Percentiles rank a stretch among this genome's conserved stretches.
Conservation (phyloP, 2,888 invertebrate species). For the Fragum whitleyi region DNA sequence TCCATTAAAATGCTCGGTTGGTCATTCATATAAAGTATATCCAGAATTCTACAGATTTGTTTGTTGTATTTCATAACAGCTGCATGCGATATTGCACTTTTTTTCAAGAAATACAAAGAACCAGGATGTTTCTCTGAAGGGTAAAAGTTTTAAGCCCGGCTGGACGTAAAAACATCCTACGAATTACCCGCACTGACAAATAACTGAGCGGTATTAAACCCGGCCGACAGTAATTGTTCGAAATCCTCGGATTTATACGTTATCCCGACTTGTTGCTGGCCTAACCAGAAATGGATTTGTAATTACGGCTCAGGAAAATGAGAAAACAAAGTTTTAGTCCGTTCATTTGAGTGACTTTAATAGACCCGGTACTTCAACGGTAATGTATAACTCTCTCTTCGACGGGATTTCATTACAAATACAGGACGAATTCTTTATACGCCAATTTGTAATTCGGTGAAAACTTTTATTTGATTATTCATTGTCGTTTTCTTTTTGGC, state of each 20-base stretch:
- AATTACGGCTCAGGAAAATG: conserved; percentile 20
- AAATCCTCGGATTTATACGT: conserved; percentile 49
- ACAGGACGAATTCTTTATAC: not conserved
- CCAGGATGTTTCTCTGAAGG: not conserved
- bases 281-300: conserved; percentile 19
- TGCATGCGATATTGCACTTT: too few relatives aligned
- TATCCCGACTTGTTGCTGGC: conserved; percentile 30
- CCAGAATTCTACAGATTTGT: too few relatives aligned
- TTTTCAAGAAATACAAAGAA: too few relatives aligned
- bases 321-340: conserved; percentile 23
- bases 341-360: conserved; percentile 25
- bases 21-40: too few relatives aligned
- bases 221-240: conserved; percentile 11
- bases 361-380: not conserved
- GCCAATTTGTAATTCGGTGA: not conserved
- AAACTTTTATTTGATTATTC: not conserved
- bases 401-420: not conserved
- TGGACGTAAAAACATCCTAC: conserved; percentile 28
- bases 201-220: conserved; percentile 30
- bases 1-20: too few relatives aligned
- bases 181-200: conserved; percentile 24
- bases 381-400: not conserved
- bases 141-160: conserved; percentile 12
- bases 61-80: too few relatives aligned
- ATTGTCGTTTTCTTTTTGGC: not conserved